Evolutionary conservation across 2,888 invertebrate genomes (phyloP).

Genomic region (Tipula unca): DNA sequence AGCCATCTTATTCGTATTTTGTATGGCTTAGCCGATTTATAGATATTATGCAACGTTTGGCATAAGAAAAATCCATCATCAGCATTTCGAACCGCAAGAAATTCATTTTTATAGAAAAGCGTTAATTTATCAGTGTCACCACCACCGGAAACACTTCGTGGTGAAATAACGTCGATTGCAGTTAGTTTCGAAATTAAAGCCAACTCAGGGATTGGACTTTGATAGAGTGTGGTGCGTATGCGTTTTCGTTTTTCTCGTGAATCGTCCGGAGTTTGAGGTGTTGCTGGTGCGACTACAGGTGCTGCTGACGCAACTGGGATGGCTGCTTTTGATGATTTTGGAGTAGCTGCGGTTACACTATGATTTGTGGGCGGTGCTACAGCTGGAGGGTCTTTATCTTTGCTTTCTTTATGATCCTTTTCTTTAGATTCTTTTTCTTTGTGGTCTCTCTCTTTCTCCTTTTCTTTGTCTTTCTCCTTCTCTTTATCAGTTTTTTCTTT

Average conservation of each 20-base stretch:
- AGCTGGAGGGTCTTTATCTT: constrained; percentile 19
- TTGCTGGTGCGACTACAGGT: constrained; percentile 23
- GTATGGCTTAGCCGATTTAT: constrained; percentile 58
- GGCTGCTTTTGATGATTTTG: background rate
- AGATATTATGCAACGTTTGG: constrained; percentile 84
- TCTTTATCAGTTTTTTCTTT: constrained; percentile 4
- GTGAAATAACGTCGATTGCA: constrained; percentile 50
- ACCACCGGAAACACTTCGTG: constrained; percentile 39
- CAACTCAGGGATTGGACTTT: constrained; percentile 71
- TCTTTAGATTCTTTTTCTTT: constrained; percentile 23
- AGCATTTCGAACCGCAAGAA: constrained; percentile 82
- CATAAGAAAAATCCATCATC: constrained; percentile 84
- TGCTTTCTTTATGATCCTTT: background rate
- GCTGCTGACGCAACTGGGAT: background rate
- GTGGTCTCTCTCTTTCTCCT: constrained; percentile 32
- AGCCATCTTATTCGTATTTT: constrained; percentile 87
- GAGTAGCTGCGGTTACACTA: background rate
- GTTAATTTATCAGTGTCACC: constrained; percentile 67
- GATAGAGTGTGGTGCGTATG: constrained; percentile 57
- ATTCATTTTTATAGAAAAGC: constrained; percentile 84
- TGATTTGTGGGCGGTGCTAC: constrained; percentile 4
- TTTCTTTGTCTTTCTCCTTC: background rate
- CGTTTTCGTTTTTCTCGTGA: constrained; percentile 33
- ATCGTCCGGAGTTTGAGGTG: constrained; percentile 24
- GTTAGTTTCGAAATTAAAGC: constrained; percentile 67